Evolutionary conservation across 1,140 invertebrate genomes (phyloP), one percentile per base, ranked within the genome.

Genomic region (Ptiloglossa arizonensis): DNA sequence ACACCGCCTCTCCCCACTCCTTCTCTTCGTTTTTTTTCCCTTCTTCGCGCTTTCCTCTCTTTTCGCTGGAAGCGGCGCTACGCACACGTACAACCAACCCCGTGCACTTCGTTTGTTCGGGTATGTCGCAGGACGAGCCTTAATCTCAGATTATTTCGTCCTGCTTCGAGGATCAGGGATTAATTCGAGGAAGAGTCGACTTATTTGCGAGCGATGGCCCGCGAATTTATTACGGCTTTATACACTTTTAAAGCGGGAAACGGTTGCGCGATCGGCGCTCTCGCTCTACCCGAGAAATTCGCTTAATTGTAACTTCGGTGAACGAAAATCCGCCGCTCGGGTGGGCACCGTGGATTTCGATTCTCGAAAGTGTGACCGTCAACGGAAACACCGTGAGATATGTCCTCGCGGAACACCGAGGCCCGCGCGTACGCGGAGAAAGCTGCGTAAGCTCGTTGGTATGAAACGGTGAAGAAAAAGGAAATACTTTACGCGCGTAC

Each of bases 101-200:
- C 32, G 68, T 56, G 27, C 60, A 54, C 60, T 32, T 44, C 60
- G 48, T 66, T 74, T 66, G 60, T n/a, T 38, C 72, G 50, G 27
- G 70, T 24, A 41, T 86, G 76, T 83, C 80, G 79, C 83, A 78
- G 77, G 80, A 79, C 86, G 87, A 85, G 90, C 88, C 89, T 91
- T 91, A 91, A 91, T 91, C 90, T 89, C 85, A 87, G 86, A 91
- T 91, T 91, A 90, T 89, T 86, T 87, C 87, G 78, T 90, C 86
- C 87, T 86, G 87, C 85, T 83, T 86, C 81, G 81, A 87, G 89
- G 87, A 91, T 91, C 90, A 87, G 88, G 79, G 90, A 91, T 91
- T 91, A 90, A 90, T 88, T 89, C 86, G 64, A 80, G 77, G 71
- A 79, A 83, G 66, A 86, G 72, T 74, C 71, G 71, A 76, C 81